Conservation (phyloP, 2,888 invertebrate genomes). For the Tridacna crocea region DNA sequence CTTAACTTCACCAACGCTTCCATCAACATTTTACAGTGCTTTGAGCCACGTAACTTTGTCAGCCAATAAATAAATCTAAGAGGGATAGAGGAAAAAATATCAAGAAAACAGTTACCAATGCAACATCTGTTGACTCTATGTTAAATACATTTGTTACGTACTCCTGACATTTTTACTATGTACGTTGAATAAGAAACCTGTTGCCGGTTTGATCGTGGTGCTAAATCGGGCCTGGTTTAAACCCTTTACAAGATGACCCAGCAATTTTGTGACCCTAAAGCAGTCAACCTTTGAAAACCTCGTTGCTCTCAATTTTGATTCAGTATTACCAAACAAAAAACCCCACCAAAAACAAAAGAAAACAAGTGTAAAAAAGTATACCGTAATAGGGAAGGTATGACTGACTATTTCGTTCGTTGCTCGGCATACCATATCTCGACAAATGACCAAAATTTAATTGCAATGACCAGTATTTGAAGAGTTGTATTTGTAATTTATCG, state of each 20-base stretch:
- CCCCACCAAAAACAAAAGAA: not conserved
- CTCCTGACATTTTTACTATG: conserved; percentile 4
- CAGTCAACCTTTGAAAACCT: not conserved
- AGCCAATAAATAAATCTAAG: no score
- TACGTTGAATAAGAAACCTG: conserved; percentile 10
- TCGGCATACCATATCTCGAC: no score
- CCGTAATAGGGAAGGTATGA: not conserved
- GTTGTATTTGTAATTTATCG: no score
- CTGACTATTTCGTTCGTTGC: no score
- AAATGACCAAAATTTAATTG: no score
- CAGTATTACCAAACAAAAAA: not conserved
- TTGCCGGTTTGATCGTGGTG: conserved; percentile 4
- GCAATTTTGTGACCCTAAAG: not conserved
- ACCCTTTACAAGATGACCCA: not conserved
- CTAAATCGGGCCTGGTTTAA: not conserved
- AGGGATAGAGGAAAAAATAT: no score
- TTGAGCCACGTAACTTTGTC: no score
- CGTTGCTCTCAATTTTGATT: not conserved
- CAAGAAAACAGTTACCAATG: no score
- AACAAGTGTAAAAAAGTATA: not conserved
- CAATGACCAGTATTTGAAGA: no score
- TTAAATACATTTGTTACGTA: conserved; percentile 17
- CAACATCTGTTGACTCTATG: conserved; percentile 17
- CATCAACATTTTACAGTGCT: no score
- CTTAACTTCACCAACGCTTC: no score